Evolutionary conservation across 2,113 vertebrate genomes (phyloP).

Genomic region (Cardinalis cardinalis): DNA sequence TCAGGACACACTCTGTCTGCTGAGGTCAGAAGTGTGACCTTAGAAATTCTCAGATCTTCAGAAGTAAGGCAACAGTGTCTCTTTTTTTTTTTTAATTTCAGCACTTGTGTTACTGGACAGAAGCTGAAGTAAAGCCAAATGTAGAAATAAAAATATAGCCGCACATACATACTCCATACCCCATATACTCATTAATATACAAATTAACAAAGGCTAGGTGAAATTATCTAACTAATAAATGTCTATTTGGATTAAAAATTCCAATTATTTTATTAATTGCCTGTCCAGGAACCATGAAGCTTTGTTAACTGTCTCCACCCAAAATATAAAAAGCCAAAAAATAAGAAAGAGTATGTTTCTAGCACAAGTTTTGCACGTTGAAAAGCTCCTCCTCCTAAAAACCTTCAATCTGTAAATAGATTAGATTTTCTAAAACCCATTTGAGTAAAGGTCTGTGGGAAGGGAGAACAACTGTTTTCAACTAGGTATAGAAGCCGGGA

Average conservation of each 20-base stretch:
- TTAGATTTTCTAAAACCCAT: neutral
- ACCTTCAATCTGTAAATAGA: neutral
- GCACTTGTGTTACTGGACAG: conserved; percentile 32
- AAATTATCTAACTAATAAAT: neutral
- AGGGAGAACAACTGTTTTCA: neutral
- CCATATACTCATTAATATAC: neutral
- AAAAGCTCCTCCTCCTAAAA: neutral
- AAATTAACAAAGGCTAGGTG: neutral
- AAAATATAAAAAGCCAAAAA: neutral
- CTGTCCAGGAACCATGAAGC: neutral
- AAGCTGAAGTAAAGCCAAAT: neutral
- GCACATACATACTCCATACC: neutral
- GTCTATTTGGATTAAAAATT: neutral
- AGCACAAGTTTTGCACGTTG: neutral
- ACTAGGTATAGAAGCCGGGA: neutral
- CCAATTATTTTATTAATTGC: neutral
- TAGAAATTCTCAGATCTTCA: neutral
- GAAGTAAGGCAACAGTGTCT: neutral
- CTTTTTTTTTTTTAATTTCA: neutral
- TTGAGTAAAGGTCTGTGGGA: neutral
- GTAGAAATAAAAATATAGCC: neutral
- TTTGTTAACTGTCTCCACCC: neutral
- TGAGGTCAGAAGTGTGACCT: neutral
- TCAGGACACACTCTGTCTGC: neutral
- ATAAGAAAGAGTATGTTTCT: neutral